These are phyloP conservation scores for Rhinopithecus roxellana DNA, from an alignment of 2,113 vertebrate genomes.

Conservation along the genomic window DNA sequence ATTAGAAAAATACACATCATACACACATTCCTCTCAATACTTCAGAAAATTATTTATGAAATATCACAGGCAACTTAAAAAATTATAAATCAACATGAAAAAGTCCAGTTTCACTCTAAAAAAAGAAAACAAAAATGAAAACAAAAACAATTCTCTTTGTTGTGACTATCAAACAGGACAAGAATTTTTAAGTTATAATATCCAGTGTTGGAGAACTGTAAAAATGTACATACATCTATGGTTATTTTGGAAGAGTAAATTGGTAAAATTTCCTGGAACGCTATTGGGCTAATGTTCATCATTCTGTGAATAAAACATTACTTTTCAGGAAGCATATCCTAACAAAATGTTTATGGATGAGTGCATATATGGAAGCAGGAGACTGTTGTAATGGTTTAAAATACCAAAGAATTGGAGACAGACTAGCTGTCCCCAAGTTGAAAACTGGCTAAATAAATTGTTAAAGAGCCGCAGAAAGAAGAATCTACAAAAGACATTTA, in stretches of 20 bases:
- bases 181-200: neutral
- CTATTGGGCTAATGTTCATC: neutral
- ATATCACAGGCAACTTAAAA: neutral
- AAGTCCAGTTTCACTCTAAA: neutral
- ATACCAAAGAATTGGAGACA: neutral
- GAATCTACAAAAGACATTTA: neutral
- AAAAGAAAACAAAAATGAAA: neutral
- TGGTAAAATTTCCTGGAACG: neutral
- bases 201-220: neutral
- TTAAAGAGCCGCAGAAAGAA: neutral
- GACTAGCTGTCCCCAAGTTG: neutral
- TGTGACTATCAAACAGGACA: neutral
- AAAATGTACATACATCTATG: neutral
- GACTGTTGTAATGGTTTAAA: neutral
- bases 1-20: neutral
- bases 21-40: neutral
- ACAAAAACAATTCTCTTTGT: neutral
- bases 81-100: neutral
- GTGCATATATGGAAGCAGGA: neutral
- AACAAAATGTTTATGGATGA: neutral
- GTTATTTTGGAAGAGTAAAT: neutral
- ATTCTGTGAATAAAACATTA: neutral
- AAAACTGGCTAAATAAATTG: neutral
- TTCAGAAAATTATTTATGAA: constrained; percentile 9
- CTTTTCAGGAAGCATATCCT: neutral